Conservation (phyloP, 1,140 invertebrate genomes). For the Drosophila setifemur region DNA sequence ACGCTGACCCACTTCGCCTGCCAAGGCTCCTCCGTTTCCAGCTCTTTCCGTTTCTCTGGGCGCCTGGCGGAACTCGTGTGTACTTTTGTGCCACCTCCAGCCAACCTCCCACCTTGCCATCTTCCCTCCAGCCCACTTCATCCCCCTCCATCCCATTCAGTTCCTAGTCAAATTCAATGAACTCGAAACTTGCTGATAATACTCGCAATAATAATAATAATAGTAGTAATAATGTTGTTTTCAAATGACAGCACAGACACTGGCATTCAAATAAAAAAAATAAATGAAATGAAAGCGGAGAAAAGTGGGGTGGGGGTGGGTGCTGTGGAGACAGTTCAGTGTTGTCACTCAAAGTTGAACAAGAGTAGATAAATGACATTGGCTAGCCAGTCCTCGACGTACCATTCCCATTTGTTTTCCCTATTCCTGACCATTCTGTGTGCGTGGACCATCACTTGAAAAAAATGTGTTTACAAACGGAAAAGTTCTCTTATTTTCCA, state of each 20-base stretch:
- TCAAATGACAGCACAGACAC: conserved; percentile 61
- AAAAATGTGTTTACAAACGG: not conserved
- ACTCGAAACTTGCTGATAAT: conserved; percentile 79
- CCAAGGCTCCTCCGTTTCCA: conserved; percentile 47
- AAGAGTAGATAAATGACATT: conserved; percentile 35
- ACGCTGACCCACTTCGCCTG: conserved; percentile 72
- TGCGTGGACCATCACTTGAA: not conserved
- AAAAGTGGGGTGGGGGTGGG: not conserved
- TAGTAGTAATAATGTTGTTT: conserved; percentile 76
- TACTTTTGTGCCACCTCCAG: not conserved
- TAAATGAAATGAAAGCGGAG: conserved; percentile 1
- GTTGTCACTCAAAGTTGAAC: conserved; percentile 38
- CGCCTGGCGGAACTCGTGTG: conserved; percentile 32
- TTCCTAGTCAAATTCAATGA: conserved; percentile 73
- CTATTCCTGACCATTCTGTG: conserved; percentile 1
- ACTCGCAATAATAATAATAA: conserved; percentile 74
- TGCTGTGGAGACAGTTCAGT: not conserved
- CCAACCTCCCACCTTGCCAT: not conserved
- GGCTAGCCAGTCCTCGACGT: conserved; percentile 1
- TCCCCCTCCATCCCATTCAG: not conserved
- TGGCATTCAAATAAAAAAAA: conserved; percentile 1
- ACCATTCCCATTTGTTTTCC: not conserved
- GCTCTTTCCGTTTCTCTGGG: not conserved
- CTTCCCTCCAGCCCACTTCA: not conserved
- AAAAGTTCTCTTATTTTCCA: too few relatives aligned